Conservation (phyloP, 1,140 invertebrate species). For the Neelides sp. region DNA sequence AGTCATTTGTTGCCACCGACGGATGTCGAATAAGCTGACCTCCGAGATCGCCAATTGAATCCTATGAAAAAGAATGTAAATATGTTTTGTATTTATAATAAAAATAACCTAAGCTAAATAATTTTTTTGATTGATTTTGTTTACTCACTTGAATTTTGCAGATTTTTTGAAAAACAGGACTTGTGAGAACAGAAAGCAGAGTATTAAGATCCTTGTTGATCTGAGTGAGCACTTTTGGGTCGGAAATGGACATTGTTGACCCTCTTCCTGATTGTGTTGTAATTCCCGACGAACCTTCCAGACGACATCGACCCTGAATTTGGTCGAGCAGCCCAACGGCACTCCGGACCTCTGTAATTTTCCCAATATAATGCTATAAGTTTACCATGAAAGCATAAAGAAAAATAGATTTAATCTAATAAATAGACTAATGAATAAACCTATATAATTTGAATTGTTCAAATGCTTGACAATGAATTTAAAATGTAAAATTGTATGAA, state of each 20-base stretch:
- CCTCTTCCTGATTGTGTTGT: not conserved
- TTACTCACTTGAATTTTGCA: constrained; percentile 59
- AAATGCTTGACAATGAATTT: too few relatives aligned
- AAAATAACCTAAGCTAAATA: not conserved
- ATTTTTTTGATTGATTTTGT: not conserved
- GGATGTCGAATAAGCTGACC: constrained; percentile 72
- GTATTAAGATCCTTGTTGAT: constrained; percentile 73
- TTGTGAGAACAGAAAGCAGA: constrained; percentile 73
- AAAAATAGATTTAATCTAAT: not conserved
- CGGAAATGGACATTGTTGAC: constrained; percentile 35
- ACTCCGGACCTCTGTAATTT: too few relatives aligned
- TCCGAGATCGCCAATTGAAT: constrained; percentile 66
- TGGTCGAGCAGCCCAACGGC: too few relatives aligned
- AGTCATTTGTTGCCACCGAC: constrained; percentile 78
- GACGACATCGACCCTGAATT: too few relatives aligned
- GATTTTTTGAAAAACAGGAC: constrained; percentile 81
- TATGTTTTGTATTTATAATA: not conserved
- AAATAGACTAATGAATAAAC: too few relatives aligned
- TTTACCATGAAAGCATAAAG: not conserved
- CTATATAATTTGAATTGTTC: too few relatives aligned
- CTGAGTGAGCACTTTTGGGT: constrained; percentile 55
- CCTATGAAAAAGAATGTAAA: constrained; percentile 39
- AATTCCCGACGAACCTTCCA: not conserved
- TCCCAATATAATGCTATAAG: not conserved
- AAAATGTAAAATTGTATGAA: too few relatives aligned